Conservation (phyloP, 2,797 vertebrate species). For the Molossus alvarezi region DNA sequence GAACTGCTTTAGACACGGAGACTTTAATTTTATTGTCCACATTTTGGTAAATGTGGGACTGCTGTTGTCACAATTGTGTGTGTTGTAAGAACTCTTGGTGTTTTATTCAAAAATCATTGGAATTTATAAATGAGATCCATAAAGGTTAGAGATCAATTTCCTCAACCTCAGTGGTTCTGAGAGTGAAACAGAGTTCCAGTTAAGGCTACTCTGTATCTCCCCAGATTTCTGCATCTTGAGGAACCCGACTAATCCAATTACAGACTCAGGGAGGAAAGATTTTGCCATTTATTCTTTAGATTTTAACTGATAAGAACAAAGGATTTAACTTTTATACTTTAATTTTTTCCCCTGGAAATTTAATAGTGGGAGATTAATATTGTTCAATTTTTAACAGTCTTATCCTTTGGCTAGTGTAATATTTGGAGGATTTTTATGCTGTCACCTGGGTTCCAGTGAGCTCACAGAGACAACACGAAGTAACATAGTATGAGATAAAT, state of each 20-base stretch:
- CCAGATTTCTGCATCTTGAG: background rate
- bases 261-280: background rate
- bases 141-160: background rate
- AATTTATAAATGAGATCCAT: constrained; percentile 1
- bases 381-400: background rate
- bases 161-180: background rate
- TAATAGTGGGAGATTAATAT: background rate
- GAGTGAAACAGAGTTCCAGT: background rate
- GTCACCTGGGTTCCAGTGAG: background rate
- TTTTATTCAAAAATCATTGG: background rate
- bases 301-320: constrained; percentile 32
- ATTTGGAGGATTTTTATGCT: background rate
- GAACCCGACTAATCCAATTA: background rate
- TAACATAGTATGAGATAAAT: background rate
- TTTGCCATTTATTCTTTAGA: background rate
- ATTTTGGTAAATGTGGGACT: background rate
- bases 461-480: background rate
- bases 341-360: constrained; percentile 1
- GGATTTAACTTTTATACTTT: background rate
- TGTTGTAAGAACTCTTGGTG: background rate
- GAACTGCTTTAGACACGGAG: background rate
- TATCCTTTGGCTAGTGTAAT: background rate
- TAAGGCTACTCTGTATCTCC: background rate
- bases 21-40: background rate
- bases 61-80: background rate